Percentiles rank a stretch among this genome's conserved stretches.
Evolutionary conservation across 2,113 vertebrate species (phyloP).

Genomic region (Alligator sinensis): DNA sequence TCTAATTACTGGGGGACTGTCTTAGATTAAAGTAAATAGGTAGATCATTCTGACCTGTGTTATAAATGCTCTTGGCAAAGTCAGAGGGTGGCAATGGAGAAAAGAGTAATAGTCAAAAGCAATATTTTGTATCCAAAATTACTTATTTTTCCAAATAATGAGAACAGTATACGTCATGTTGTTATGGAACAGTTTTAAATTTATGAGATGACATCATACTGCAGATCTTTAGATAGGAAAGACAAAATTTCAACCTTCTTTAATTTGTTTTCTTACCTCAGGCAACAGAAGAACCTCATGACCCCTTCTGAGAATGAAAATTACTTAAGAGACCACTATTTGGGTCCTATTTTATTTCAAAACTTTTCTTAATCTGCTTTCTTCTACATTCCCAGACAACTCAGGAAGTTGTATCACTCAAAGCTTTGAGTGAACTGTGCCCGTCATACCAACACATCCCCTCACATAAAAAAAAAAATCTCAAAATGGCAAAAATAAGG

Average conservation of each 20-base stretch:
- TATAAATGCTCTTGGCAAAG: neutral
- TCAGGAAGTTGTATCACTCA: neutral
- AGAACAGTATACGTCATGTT: neutral
- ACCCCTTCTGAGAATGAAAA: fast-evolving
- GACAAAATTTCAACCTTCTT: neutral
- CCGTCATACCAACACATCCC: neutral
- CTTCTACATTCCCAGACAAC: neutral
- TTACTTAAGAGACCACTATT: neutral
- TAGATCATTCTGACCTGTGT: neutral
- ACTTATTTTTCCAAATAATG: neutral
- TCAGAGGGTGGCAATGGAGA: neutral
- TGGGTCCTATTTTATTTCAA: neutral
- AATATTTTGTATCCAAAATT: neutral
- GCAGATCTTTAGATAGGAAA: neutral
- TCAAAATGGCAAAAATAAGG: neutral
- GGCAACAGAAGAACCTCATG: neutral
- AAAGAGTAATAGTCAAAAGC: neutral
- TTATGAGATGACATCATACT: neutral
- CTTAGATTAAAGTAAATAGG: neutral
- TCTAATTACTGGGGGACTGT: no score
- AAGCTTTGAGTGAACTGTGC: neutral
- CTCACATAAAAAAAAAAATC: neutral
- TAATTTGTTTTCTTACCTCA: conserved; percentile 14
- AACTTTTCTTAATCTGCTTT: neutral
- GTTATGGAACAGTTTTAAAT: neutral